These are phyloP conservation scores for Oryzias dopingdopingensis DNA, from an alignment of 2,797 vertebrate genomes.

Conservation along the genomic window DNA sequence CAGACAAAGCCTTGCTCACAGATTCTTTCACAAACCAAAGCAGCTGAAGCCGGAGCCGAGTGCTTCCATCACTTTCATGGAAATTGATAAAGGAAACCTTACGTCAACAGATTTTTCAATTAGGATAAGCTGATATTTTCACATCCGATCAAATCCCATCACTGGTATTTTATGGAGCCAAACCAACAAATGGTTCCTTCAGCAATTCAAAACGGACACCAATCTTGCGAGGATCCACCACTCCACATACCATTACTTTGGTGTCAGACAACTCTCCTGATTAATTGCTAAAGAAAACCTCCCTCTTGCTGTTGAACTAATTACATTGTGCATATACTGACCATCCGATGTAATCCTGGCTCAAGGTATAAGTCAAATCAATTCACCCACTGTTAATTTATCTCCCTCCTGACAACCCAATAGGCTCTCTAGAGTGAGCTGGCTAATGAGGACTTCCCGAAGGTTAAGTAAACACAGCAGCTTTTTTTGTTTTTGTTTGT, in stretches of 20 bases:
- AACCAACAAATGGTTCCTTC: no score
- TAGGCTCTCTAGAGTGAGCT: conserved; percentile 58
- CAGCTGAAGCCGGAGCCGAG: no score
- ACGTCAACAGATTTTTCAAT: no score
- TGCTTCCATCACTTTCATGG: no score
- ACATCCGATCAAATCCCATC: no score
- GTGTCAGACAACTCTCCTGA: conserved; percentile 46
- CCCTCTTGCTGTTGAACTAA: conserved; percentile 77
- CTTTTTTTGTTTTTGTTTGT: conserved; percentile 6
- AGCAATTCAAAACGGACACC: no score
- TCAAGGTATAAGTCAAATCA: conserved; percentile 79
- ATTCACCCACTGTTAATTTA: conserved; percentile 78
- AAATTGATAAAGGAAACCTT: no score
- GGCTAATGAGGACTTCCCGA: conserved; percentile 81
- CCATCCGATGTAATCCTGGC: conserved; percentile 71
- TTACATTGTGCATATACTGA: conserved; percentile 74
- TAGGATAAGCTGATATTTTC: no score
- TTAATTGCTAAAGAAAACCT: conserved; percentile 78
- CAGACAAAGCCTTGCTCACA: no score
- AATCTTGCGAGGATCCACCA: not conserved
- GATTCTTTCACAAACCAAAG: no score
- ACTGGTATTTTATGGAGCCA: no score
- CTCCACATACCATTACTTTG: conserved; percentile 28
- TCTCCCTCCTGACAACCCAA: conserved; percentile 75
- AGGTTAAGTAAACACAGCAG: conserved; percentile 79